phyloP scores from a whole-genome alignment of 2,888 invertebrate genomes.

The Gisinianus flammeolus region DNA sequence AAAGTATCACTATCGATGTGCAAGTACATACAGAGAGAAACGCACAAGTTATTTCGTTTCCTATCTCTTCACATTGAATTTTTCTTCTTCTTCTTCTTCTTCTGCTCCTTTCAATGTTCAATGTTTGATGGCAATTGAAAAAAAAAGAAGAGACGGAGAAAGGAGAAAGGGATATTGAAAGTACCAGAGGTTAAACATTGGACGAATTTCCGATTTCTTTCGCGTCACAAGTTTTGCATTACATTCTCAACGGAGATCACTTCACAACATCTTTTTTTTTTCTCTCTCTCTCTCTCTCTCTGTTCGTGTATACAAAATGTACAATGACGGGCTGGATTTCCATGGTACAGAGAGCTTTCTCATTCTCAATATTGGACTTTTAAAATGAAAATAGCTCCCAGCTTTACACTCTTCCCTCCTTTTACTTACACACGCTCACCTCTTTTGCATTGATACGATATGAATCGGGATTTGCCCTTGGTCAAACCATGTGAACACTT shows the following conservation, averaged over 20 bases:
- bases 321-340: too few relatives aligned
- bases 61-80: too few relatives aligned
- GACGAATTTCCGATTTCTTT: conserved; percentile 31
- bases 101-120: too few relatives aligned
- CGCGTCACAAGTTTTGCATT: conserved; percentile 23
- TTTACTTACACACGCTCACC: neutral
- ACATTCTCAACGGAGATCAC: neutral
- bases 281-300: neutral
- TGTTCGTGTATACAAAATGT: too few relatives aligned
- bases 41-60: too few relatives aligned
- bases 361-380: conserved; percentile 9
- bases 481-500: neutral
- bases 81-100: too few relatives aligned
- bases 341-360: neutral
- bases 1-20: too few relatives aligned
- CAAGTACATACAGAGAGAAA: too few relatives aligned
- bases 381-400: conserved; percentile 28
- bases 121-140: too few relatives aligned
- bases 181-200: conserved; percentile 25
- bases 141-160: too few relatives aligned
- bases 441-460: neutral
- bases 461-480: neutral
- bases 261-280: neutral
- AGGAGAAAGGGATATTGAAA: neutral
- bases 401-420: conserved; percentile 1